These are phyloP conservation scores for Sparidentex hasta DNA, from an alignment of 2,797 vertebrate species.

Conservation along the genomic window DNA sequence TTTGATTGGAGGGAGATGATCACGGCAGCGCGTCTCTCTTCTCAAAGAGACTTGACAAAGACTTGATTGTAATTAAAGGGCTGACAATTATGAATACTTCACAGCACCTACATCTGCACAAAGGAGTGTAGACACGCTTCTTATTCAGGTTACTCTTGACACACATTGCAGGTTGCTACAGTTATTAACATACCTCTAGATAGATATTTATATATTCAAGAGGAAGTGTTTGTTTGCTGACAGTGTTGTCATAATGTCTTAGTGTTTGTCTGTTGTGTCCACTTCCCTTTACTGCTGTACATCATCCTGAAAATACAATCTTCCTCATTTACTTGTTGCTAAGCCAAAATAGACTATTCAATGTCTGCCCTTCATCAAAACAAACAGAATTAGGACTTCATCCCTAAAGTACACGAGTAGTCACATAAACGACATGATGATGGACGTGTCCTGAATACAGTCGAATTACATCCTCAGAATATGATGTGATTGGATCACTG, in stretches of 20 bases:
- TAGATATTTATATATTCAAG: not conserved
- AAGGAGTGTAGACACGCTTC: not conserved
- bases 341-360: not conserved
- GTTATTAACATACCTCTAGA: not conserved
- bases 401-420: not conserved
- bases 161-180: not conserved
- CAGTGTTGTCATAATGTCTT: not conserved
- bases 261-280: not conserved
- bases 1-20: slow-evolving; percentile 18
- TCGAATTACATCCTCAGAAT: not conserved
- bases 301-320: not conserved
- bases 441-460: not conserved
- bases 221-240: not conserved
- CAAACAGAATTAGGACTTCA: not conserved
- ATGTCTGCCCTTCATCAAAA: not conserved
- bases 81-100: not conserved
- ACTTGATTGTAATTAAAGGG: slow-evolving; percentile 15
- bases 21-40: not conserved
- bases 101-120: not conserved
- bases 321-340: not conserved
- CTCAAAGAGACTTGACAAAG: not conserved
- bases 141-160: not conserved
- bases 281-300: not conserved
- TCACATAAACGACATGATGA: not conserved
- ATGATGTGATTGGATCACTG: not conserved